Base-by-base conservation (phyloP, 2,797 vertebrate species). In the Tokudaia muenninki region DNA sequence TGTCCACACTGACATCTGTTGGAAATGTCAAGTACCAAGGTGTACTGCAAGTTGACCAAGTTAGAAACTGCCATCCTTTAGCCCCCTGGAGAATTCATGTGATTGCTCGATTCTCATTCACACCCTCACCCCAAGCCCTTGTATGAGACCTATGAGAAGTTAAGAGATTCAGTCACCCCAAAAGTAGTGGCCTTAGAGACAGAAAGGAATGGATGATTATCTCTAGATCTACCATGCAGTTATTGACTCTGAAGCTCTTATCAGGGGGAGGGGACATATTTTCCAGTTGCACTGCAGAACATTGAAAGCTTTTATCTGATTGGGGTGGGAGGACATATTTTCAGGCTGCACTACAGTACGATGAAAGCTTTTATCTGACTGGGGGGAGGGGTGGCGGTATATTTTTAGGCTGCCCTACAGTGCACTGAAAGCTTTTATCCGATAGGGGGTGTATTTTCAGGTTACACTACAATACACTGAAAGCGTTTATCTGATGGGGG, bases 401-500 rank as follows among this genome's bases (percentile, higher is more conserved):
- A 55, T 90, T 92, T 97, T 87, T 92, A 72, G 87, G 22, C 24
- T 72, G 59, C 34, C 10, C 52, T 75, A 22, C 1, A 0, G 79
- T 90, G 90, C 59, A 93, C 8, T 26, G 61, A 44, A 78, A 79
- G 75, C 52, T 47, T 75, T 37, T 41, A 9, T 86, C 19, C 59
- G 67, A 88, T 37, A 34, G n/a, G 29, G 37, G 37, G 74, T 78
- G 14, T 87, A 59, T 87, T 92, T 97, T 89, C 92, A 72, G 87
- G 22, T 29, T 72, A 59, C 34, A 12, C 52, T 75, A 22, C 2
- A 0, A 75, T 90, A 91, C 52, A 93, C 61, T 26, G 61, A 44
- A 78, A 79, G 75, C 47, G 47, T 79, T 34, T 41, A 9, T 86
- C 22, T 72, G 78, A 88, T 47, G 44, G 37, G 31, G n/a, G 41